phyloP scores from a whole-genome alignment of 2,797 vertebrate species.

The Ambastaia sidthimunki region DNA sequence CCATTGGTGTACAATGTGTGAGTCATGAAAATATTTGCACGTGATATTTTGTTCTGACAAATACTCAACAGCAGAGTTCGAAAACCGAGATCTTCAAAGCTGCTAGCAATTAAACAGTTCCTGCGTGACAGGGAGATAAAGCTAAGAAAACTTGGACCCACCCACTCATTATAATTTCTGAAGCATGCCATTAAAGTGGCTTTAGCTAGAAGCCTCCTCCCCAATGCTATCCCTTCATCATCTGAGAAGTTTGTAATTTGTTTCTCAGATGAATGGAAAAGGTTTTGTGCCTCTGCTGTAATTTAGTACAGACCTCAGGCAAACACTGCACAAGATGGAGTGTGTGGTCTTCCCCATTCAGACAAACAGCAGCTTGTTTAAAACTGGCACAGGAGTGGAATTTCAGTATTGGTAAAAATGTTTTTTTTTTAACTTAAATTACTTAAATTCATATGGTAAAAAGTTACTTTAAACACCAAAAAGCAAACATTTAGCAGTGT shows the following conservation, averaged over 20 bases:
- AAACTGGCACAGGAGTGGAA: not conserved
- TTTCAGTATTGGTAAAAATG: conserved; percentile 10
- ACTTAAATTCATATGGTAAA: not conserved
- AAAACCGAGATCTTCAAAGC: conserved; percentile 18
- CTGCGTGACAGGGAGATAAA: conserved; percentile 63
- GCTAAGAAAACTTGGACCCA: conserved; percentile 66
- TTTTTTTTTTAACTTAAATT: not conserved
- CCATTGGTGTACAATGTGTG: not conserved
- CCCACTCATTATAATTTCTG: conserved; percentile 72
- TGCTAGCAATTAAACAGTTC: conserved; percentile 53
- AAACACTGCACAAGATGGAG: conserved; percentile 44
- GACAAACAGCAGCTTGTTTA: conserved; percentile 5
- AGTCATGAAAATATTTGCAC: conserved; percentile 24
- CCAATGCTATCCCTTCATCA: conserved; percentile 69
- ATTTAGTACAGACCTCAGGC: conserved; percentile 59
- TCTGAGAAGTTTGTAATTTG: conserved; percentile 75
- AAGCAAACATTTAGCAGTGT: not conserved
- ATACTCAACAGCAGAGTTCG: conserved; percentile 21
- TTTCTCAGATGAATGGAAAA: conserved; percentile 66
- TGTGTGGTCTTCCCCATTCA: conserved; percentile 36
- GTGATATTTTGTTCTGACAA: conserved; percentile 11
- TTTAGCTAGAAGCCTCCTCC: conserved; percentile 60
- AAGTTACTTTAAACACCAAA: not conserved
- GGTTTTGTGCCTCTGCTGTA: conserved; percentile 51
- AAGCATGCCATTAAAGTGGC: conserved; percentile 72